A percentile compares a stretch with the other conserved stretches of the same genome.
These are phyloP conservation scores for Gobio gobio DNA, from an alignment of 2,113 vertebrate genomes.

Conservation along the genomic window DNA sequence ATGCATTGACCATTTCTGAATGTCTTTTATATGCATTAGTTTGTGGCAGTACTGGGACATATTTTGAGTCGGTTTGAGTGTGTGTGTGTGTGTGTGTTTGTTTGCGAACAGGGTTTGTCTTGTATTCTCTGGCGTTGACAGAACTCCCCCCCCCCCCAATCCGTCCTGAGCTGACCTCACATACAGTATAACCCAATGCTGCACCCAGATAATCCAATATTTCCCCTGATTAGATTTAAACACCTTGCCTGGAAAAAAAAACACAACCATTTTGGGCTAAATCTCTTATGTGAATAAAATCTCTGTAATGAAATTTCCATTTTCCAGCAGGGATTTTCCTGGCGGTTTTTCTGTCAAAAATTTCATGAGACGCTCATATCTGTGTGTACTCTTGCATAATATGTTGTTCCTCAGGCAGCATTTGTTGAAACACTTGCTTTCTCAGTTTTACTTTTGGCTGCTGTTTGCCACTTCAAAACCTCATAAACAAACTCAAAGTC, in stretches of 20 bases:
- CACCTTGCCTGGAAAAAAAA: not conserved
- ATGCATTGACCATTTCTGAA: not conserved
- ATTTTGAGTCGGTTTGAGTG: not conserved
- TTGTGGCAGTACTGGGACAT: not conserved
- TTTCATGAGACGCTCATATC: not conserved
- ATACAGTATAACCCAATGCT: not conserved
- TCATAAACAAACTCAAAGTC: conserved; percentile 5
- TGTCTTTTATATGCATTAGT: not conserved
- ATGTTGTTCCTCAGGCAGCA: not conserved
- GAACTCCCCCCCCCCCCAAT: not conserved
- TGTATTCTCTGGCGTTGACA: not conserved
- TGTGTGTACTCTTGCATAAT: not conserved
- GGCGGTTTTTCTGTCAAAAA: not conserved
- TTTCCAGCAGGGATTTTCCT: not conserved
- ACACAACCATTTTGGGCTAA: not conserved
- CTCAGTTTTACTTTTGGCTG: conserved; percentile 3
- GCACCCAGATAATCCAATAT: conserved; percentile 2
- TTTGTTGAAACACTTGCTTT: not conserved
- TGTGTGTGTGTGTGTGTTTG: not conserved
- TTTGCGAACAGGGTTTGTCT: not conserved
- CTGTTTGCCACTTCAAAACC: not conserved
- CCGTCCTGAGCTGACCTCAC: not conserved
- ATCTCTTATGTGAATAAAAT: not conserved
- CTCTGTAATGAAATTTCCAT: not conserved
- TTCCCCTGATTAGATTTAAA: not conserved